Evolutionary conservation across 2,797 vertebrate species (phyloP), one percentile per base, ranked within the genome.

Genomic region (Myiothlypis coronata): DNA sequence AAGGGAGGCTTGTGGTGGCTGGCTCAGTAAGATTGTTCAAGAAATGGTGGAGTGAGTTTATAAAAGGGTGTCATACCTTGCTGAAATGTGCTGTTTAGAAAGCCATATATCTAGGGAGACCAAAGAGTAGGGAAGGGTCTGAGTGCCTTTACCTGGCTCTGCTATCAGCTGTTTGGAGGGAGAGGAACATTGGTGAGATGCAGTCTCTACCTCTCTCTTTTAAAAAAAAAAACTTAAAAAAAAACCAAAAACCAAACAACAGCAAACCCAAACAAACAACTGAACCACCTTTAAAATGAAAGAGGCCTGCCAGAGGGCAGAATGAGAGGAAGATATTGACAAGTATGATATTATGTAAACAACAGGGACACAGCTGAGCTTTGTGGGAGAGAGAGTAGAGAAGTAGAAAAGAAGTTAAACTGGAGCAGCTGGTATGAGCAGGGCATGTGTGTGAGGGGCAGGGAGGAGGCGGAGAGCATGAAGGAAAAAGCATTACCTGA

Each of bases 381-480:
- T 69, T 55, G n/a, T 39, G 32, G 27, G 46, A 47, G 44, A 55
- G n/a, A 56, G 16, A 68, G 35, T 46, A 52, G 63, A 56, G 23
- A 57, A 52, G 28, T 8, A 50, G 52, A 57, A 52, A 82, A 59
- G 39, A 49, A 22, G 24, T 39, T 14, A 43, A 59, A 35, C 37
- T 64, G 49, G 35, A 90, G 19, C 52, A 80, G 23, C 50, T 64
- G 34, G 5, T 53, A 11, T 49, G 49, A 81, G 12, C 32, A 78
- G 35, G n/a, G 22, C 14, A 6, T 1, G 1, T 47, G 14, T 34
- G 22, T 9, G 4, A 9, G 6, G 6, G 28, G 18, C 17, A 32
- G 37, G 37, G 37, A 39, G 53, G 3, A 9, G 14, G 21, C 11
- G 7, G 3, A 30, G 4, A 39, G 3, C 1, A 1, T 14, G 57